Percentiles rank a stretch among this genome's conserved stretches.
Conservation (phyloP, 35 echinoderm and acorn worm species). For the Apostichopus parvimensis region DNA sequence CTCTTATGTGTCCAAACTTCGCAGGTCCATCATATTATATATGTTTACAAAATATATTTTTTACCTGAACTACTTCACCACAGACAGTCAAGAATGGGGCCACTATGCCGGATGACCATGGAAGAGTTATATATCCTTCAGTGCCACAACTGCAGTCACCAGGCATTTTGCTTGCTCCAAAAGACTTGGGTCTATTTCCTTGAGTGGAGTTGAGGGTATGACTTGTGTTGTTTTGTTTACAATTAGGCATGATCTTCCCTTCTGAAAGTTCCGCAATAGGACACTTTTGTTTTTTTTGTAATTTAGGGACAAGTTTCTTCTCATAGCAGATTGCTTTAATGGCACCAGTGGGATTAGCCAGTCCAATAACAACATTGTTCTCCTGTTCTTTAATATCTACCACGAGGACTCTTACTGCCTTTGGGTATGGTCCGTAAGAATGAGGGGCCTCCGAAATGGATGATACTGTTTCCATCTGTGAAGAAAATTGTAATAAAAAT, state of each 20-base stretch:
- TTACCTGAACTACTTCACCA: not conserved
- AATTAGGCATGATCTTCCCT: not conserved
- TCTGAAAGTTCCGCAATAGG: not conserved
- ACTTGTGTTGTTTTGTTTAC: slow-evolving; percentile 8
- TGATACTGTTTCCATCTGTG: slow-evolving; percentile 8
- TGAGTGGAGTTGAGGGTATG: not conserved
- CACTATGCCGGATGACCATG: not conserved
- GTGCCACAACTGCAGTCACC: not conserved
- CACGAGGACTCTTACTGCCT: not conserved
- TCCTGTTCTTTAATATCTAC: not conserved
- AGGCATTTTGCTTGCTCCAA: not conserved
- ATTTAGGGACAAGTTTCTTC: not conserved
- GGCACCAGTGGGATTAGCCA: not conserved
- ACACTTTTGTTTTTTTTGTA: not conserved
- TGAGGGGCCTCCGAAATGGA: not conserved
- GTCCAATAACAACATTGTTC: not conserved
- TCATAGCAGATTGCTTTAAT: slow-evolving; percentile 2
- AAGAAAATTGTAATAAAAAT: not conserved
- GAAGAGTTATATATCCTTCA: not conserved
- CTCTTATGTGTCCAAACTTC: too few species aligned
- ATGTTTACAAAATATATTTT: too few species aligned
- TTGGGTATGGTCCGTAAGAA: not conserved
- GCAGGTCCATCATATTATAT: too few species aligned
- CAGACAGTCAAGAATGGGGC: not conserved
- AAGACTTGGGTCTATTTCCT: not conserved